Conservation (phyloP, 53 echinoderm and acorn worm genomes). For the Luidia sarsii region DNA sequence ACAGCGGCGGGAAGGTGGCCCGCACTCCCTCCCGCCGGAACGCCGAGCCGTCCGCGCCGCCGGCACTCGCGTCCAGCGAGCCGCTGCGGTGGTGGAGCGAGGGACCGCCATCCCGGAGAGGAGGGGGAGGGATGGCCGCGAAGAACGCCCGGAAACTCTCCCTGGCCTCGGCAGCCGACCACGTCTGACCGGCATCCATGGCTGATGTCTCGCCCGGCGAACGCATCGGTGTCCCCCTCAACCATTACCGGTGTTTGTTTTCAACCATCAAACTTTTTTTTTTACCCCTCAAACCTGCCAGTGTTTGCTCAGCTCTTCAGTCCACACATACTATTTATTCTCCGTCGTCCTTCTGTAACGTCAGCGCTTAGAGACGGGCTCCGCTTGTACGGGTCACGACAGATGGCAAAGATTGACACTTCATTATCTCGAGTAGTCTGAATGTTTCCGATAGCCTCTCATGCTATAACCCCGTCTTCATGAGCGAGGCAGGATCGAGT, state of each 20-base stretch:
- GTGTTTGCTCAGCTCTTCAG: neutral
- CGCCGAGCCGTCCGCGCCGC: neutral
- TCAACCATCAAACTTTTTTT: too few relatives aligned
- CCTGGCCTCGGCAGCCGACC: neutral
- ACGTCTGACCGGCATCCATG: constrained; percentile 13
- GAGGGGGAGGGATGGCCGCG: too few relatives aligned
- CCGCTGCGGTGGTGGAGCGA: constrained; percentile 18
- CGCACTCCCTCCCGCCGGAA: constrained; percentile 6
- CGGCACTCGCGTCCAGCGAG: neutral
- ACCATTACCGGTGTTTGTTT: neutral
- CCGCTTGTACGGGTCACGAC: neutral
- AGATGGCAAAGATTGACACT: neutral
- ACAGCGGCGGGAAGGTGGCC: constrained; percentile 19
- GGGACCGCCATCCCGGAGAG: neutral
- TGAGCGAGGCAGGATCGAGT: too few relatives aligned
- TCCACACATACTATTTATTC: too few relatives aligned
- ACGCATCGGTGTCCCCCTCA: neutral
- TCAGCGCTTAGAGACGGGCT: neutral
- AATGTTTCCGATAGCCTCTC: neutral
- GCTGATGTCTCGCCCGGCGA: neutral
- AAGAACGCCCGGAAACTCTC: constrained; percentile 17
- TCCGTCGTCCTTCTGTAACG: too few relatives aligned
- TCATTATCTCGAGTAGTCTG: neutral
- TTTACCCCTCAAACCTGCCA: neutral
- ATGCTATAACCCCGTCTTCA: too few relatives aligned